phyloP scores from a whole-genome alignment of 2,888 invertebrate genomes.

The Protophormia terraenovae region DNA sequence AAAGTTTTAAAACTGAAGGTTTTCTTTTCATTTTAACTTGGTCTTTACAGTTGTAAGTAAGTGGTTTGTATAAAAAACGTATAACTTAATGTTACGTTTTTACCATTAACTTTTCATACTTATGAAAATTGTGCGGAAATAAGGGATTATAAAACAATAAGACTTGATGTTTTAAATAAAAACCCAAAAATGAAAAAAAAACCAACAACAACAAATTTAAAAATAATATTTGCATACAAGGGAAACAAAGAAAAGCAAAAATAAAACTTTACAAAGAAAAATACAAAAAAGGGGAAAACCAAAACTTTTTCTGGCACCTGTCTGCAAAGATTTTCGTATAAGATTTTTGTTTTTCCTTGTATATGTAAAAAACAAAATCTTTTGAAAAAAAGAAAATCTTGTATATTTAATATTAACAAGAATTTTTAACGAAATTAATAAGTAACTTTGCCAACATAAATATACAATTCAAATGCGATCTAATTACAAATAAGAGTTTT shows the following conservation, averaged over 20 bases:
- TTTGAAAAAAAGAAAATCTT: not conserved
- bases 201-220: not conserved
- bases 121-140: not conserved
- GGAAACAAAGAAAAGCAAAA: not conserved
- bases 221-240: not conserved
- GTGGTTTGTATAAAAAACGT: too few relatives aligned
- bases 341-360: constrained; percentile 10
- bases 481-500: not conserved
- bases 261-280: not conserved
- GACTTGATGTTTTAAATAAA: not conserved
- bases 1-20: not conserved
- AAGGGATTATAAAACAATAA: constrained; percentile 6
- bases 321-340: constrained; percentile 15
- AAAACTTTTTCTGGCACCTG: constrained; percentile 37
- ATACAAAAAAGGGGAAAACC: not conserved
- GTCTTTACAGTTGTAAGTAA: not conserved
- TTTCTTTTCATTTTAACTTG: not conserved
- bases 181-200: not conserved
- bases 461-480: not conserved
- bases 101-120: not conserved
- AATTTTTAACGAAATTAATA: not conserved
- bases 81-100: not conserved
- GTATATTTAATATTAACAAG: not conserved
- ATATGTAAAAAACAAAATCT: not conserved
- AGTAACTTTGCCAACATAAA: constrained; percentile 8